Evolutionary conservation across 2,888 invertebrate genomes (phyloP).

Genomic region (Plebejus anna): DNA sequence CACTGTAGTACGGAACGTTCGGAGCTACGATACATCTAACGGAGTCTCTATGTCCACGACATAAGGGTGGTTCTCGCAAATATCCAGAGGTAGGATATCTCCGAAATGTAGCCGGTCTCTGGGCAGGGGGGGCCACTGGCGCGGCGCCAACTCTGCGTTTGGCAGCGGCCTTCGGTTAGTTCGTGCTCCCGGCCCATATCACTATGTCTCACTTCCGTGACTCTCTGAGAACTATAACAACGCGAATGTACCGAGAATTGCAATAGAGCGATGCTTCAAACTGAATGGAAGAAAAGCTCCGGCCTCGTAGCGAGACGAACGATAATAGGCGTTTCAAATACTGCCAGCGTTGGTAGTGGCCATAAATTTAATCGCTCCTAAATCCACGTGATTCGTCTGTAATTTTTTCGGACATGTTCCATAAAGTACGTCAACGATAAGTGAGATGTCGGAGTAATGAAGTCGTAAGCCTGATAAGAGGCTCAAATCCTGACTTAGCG

Average conservation of each 20-base stretch:
- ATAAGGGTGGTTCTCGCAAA: neutral
- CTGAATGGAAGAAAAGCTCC: neutral
- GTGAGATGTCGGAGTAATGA: neutral
- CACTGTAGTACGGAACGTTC: neutral
- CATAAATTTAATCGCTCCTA: neutral
- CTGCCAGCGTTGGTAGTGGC: neutral
- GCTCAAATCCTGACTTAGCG: neutral
- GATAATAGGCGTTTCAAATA: too few species aligned
- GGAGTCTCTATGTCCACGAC: neutral
- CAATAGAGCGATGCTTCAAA: neutral
- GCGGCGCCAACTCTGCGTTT: constrained; percentile 6
- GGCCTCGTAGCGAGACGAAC: neutral
- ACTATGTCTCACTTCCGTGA: neutral
- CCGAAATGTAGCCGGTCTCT: too few species aligned
- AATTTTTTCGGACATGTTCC: neutral
- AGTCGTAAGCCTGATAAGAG: neutral
- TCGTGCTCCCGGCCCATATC: neutral
- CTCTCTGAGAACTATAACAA: neutral
- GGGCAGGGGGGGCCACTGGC: neutral
- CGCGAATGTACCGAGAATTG: neutral
- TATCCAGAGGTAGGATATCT: neutral
- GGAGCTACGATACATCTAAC: neutral
- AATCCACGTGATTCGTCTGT: neutral
- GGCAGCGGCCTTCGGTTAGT: constrained; percentile 1
- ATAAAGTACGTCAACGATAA: neutral